Evolutionary conservation across 2,113 vertebrate species (phyloP), one percentile per base, ranked within the genome.

Genomic region (Corydoras maculifer): DNA sequence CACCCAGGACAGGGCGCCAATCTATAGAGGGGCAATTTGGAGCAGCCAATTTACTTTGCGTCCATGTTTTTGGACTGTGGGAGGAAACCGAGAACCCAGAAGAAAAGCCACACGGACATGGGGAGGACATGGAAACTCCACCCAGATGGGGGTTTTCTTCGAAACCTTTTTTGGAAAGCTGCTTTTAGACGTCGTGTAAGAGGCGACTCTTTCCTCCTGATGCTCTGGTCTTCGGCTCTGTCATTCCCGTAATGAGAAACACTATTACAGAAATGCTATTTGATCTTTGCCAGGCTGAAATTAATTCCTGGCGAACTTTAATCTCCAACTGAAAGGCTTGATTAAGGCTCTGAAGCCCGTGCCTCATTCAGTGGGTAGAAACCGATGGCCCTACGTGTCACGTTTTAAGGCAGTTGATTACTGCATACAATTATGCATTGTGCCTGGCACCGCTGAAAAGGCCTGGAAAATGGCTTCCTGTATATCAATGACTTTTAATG

Each of bases 401-500:
- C 57, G 72, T 68, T 80, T 80, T 72, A 68, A 69, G 70, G 63
- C 59, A 55, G 15, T 73, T 75, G 79, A 80, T 77, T 80, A 70
- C 73, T 18, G 70, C 79, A 68, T 73, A 73, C 73, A 73, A 77
- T 80, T 77, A 73, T 31, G 76, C 68, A 72, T 75, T 75, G 75
- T 73, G 78, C 64, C 75, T 72, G 65, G 14, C 49, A 50, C 75
- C 63, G 73, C 72, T 61, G 50, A 67, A 63, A 43, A 75, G 73
- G 8, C 9, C 60, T 2, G 69, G 62, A 69, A 73, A 78, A 78
- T 74, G 62, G 68, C 72, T 76, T 68, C 65, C 75, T 80, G 75
- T 80, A 75, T 80, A 77, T 77, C 79, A 80, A 63, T 75, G 79
- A 51, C 54, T 69, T 75, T 74, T 77, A 77, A 80, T 77, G 70